Percentiles rank a stretch among this genome's conserved stretches.
Evolutionary conservation across 2,888 invertebrate species (phyloP).

Genomic region (Ethmia dodecea): DNA sequence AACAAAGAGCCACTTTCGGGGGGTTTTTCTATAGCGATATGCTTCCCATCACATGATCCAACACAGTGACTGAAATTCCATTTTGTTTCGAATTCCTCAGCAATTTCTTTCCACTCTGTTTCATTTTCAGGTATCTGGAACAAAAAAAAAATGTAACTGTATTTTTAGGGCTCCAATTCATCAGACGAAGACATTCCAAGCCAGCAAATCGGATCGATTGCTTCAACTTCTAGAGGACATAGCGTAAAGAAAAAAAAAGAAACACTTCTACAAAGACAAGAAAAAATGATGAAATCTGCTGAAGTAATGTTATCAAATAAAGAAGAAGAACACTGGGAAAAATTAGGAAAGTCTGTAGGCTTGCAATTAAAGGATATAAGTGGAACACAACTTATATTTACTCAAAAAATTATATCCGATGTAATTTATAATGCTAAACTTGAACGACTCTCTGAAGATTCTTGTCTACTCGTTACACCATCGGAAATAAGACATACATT

Average conservation of each 20-base stretch:
- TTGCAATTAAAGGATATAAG: not conserved
- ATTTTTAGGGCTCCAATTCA: not conserved
- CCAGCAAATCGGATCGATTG: too few relatives aligned
- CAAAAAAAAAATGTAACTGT: slow-evolving; percentile 1
- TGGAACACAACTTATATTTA: not conserved
- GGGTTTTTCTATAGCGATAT: slow-evolving; percentile 20
- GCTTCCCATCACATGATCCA: slow-evolving; percentile 22
- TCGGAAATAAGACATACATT: not conserved
- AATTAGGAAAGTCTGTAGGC: not conserved
- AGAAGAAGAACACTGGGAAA: slow-evolving; percentile 2
- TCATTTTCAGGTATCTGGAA: slow-evolving; percentile 17
- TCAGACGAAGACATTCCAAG: not conserved
- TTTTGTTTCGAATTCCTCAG: slow-evolving; percentile 17
- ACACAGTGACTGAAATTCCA: slow-evolving; percentile 21
- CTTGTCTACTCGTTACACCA: too few relatives aligned
- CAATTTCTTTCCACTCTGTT: slow-evolving; percentile 17
- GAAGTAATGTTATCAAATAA: not conserved
- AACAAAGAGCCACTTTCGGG: slow-evolving; percentile 18
- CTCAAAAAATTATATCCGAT: not conserved
- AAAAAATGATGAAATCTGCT: not conserved
- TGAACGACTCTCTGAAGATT: too few relatives aligned
- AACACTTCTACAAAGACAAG: not conserved
- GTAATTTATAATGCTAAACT: not conserved
- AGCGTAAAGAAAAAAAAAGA: not conserved
- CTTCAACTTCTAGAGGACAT: not conserved